Evolutionary conservation across 2,797 vertebrate genomes (phyloP).

Genomic region (Zenarchopterus dispar): DNA sequence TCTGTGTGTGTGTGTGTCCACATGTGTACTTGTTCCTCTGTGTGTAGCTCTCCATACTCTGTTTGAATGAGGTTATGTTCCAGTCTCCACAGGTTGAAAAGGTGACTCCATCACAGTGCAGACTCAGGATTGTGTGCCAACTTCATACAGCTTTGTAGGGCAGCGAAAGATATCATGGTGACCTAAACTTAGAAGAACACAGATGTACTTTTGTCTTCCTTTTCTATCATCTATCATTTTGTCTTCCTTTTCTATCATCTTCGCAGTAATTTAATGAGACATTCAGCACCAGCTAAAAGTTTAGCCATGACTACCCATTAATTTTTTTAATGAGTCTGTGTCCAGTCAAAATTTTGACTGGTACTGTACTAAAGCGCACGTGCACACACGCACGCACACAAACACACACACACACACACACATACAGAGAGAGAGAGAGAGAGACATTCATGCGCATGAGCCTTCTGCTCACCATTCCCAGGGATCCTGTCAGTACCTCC

Average conservation of each 20-base stretch:
- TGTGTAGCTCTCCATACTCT: conserved; percentile 44
- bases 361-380: background rate
- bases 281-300: background rate
- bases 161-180: conserved; percentile 30
- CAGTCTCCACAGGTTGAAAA: conserved; percentile 44
- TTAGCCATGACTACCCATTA: background rate
- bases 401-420: conserved; percentile 22
- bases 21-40: background rate
- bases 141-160: conserved; percentile 22
- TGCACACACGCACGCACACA: background rate
- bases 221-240: conserved; percentile 21
- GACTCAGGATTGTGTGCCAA: conserved; percentile 27
- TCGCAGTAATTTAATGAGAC: conserved; percentile 30
- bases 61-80: conserved; percentile 44
- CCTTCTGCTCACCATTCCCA: conserved; percentile 59
- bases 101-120: conserved; percentile 33
- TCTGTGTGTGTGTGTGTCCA: conserved; percentile 18
- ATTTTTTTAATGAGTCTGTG: conserved; percentile 1
- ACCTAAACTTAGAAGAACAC: conserved; percentile 51
- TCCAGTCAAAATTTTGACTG: background rate
- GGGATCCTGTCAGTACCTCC: conserved; percentile 78
- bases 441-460: conserved; percentile 17
- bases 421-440: too few relatives aligned
- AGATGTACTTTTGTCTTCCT: conserved; percentile 39
- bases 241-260: conserved; percentile 10